Percentiles rank a stretch among this genome's conserved stretches.
These are phyloP conservation scores for Siphamia tubifer DNA, from an alignment of 2,113 vertebrate species.

Conservation along the genomic window DNA sequence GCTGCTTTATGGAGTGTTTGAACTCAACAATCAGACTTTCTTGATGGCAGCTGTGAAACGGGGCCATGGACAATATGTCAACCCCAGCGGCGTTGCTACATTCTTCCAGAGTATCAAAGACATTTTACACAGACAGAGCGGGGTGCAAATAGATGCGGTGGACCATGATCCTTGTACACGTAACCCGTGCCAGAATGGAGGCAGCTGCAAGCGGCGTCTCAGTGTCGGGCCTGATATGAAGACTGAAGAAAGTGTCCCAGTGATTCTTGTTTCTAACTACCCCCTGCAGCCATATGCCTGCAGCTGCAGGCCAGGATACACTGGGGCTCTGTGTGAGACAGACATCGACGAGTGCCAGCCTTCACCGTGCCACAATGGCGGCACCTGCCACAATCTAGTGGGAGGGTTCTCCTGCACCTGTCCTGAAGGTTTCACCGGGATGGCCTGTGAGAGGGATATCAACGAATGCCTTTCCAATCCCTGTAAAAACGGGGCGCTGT, in stretches of 20 bases:
- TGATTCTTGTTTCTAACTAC: constrained; percentile 88
- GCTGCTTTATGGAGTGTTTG: constrained; percentile 88
- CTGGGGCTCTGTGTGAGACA: constrained; percentile 85
- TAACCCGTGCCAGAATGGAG: constrained; percentile 92
- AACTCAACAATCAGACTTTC: constrained; percentile 90
- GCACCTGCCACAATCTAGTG: constrained; percentile 94
- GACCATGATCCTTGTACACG: constrained; percentile 91
- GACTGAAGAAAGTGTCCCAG: constrained; percentile 86
- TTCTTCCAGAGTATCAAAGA: constrained; percentile 98
- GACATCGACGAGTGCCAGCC: constrained; percentile 94
- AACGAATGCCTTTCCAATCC: constrained; percentile 94
- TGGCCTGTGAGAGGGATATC: constrained; percentile 94
- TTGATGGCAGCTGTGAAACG: constrained; percentile 90
- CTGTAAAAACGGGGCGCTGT: constrained; percentile 90
- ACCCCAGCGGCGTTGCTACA: constrained; percentile 90
- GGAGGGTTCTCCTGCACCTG: constrained; percentile 96
- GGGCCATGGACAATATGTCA: constrained; percentile 87
- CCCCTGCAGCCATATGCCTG: constrained; percentile 90
- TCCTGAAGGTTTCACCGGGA: constrained; percentile 90
- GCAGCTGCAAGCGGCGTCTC: constrained; percentile 88
- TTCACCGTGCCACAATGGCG: constrained; percentile 92
- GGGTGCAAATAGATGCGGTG: constrained; percentile 89
- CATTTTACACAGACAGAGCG: constrained; percentile 88
- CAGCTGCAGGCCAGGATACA: constrained; percentile 89
- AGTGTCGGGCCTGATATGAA: constrained; percentile 80